Evolutionary conservation across 2,797 vertebrate species (phyloP).

Genomic region (Lates japonicus): DNA sequence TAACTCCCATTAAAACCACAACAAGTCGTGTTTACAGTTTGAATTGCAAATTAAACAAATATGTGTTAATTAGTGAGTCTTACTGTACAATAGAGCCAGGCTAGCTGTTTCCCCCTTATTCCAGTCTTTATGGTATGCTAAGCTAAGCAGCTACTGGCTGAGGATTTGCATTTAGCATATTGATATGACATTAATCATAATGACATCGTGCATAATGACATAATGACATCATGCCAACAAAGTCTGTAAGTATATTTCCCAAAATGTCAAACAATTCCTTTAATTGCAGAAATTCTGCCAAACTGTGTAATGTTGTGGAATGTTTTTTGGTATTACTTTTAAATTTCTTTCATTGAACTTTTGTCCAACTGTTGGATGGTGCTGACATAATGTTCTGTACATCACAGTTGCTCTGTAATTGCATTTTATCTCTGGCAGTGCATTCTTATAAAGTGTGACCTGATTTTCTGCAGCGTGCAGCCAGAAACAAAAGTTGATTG

Average conservation of each 20-base stretch:
- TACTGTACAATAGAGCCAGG: neutral
- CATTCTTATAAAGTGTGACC: constrained; percentile 32
- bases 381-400: neutral
- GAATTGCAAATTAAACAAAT: neutral
- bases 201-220: too few relatives aligned
- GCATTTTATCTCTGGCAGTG: constrained; percentile 19
- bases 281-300: neutral
- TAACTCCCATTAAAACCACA: neutral
- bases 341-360: neutral
- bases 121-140: neutral
- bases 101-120: neutral
- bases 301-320: too few relatives aligned
- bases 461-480: constrained; percentile 25
- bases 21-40: neutral
- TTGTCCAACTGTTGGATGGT: neutral
- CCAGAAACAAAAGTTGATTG: constrained; percentile 54
- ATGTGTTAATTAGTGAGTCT: neutral
- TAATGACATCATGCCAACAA: too few relatives aligned
- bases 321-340: neutral
- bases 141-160: neutral
- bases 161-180: neutral
- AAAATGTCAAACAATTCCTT: neutral
- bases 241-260: neutral
- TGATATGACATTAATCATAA: neutral
- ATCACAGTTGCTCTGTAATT: constrained; percentile 10